A percentile compares a stretch with the other conserved stretches of the same genome.
Conservation (phyloP, 2,113 vertebrate genomes). For the Myanophis thanlyinensis region DNA sequence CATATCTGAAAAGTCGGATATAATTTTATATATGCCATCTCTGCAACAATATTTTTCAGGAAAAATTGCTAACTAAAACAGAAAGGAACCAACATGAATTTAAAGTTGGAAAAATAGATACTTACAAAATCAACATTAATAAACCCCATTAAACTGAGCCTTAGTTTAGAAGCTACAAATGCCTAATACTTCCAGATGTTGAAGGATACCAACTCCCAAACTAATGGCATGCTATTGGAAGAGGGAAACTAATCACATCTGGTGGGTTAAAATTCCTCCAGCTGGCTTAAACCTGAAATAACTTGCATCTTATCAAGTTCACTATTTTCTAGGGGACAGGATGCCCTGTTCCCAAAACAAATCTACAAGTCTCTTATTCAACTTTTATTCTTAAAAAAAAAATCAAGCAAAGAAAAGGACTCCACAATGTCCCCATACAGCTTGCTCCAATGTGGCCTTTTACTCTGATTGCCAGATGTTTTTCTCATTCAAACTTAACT, state of each 20-base stretch:
- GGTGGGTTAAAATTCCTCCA: background rate
- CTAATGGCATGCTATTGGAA: background rate
- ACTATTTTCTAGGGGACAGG: background rate
- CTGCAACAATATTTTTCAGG: background rate
- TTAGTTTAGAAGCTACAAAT: background rate
- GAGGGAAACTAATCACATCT: background rate
- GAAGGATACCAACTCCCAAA: background rate
- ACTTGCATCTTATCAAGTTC: background rate
- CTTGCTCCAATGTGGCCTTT: background rate
- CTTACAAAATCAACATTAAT: background rate
- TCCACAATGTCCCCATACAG: background rate
- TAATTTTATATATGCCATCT: background rate
- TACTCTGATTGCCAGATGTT: background rate
- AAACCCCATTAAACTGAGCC: background rate
- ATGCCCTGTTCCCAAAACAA: background rate
- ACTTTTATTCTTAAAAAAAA: background rate
- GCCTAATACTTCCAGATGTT: background rate
- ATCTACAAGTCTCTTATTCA: no score
- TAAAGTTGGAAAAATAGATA: background rate
- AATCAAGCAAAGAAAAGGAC: background rate
- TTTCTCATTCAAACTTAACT: background rate
- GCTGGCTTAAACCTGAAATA: background rate
- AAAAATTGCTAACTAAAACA: background rate
- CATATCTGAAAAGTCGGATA: background rate
- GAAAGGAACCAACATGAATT: background rate